These are phyloP conservation scores for Oscheius sp. DNA, from an alignment of 1,140 invertebrate genomes.

Conservation along the genomic window DNA sequence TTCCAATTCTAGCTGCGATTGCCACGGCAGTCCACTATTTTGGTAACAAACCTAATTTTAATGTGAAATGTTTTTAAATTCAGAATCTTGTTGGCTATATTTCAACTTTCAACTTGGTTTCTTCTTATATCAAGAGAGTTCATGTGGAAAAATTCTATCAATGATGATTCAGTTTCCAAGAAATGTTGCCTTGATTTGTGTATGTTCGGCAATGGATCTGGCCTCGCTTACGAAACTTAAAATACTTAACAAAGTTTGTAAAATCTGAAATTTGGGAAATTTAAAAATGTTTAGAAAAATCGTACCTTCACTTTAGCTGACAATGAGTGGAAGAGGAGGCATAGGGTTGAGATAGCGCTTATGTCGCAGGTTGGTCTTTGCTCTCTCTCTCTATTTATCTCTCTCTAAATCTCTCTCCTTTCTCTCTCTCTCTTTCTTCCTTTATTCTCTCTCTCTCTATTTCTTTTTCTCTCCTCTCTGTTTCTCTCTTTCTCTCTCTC, in stretches of 20 bases:
- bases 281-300: neutral
- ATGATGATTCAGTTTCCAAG: neutral
- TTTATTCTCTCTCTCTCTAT: no score
- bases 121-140: neutral
- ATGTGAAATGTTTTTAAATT: no score
- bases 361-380: neutral
- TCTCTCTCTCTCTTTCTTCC: no score
- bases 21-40: neutral
- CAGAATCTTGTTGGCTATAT: neutral
- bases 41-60: neutral
- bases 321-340: neutral
- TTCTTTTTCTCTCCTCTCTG: no score
- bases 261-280: neutral
- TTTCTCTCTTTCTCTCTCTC: no score
- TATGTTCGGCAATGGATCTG: neutral
- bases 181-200: neutral
- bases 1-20: neutral
- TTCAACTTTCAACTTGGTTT: neutral
- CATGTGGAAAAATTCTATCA: neutral
- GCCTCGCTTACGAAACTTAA: neutral
- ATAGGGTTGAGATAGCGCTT: neutral
- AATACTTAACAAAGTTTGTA: neutral
- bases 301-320: neutral
- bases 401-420: no score
- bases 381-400: no score